Base-by-base conservation (phyloP, 2,113 vertebrate species). In the Perca flavescens region DNA sequence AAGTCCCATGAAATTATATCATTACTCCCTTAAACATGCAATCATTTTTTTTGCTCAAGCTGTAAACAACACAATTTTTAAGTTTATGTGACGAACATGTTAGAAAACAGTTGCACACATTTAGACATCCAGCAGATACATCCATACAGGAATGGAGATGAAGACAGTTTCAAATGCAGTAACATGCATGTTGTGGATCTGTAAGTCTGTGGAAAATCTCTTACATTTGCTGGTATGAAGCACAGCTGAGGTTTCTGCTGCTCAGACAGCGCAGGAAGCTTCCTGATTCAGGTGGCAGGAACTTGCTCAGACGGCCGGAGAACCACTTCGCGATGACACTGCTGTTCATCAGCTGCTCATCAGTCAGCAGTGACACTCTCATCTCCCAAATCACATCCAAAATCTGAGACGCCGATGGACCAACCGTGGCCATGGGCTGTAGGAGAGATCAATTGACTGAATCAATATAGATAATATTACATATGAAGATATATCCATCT, bases 151-250 rank as follows among this genome's bases (percentile, higher is more conserved):
- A 7, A 36, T 36, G 36, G 36, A 36, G 6, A 36, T 36, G 1
- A 36, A 36, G 36, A 36, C 34, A 6, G 36, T 40, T 40, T 40
- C 8, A 40, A 40, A 61, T 16, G 3, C 14, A 25, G 13, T 36
- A 50, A 49, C 1, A 8, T 36, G 47, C 13, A 22, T 53, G 62
- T 40, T 40, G n/a, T 34, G 47, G 46, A 54, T 4, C 8, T 71
- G 22, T 2, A 21, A 40, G 40, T 21, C 19, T 36, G 5, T 17
- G 5, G 10, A 66, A 21, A 28, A n/a, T 56, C 21, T 11, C 91
- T 89, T 83, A 95, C 94, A 95, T 88, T 8, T 86, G 71, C 61
- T 94, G 94, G 86, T 92, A 95, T 1, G 94, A 82, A 19, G 78
- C 74, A 77, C 94, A 95, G 91, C 87, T 95, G 79, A 95, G 70